phyloP scores from a whole-genome alignment of 2,888 invertebrate species.

The Resseliella maxima region DNA sequence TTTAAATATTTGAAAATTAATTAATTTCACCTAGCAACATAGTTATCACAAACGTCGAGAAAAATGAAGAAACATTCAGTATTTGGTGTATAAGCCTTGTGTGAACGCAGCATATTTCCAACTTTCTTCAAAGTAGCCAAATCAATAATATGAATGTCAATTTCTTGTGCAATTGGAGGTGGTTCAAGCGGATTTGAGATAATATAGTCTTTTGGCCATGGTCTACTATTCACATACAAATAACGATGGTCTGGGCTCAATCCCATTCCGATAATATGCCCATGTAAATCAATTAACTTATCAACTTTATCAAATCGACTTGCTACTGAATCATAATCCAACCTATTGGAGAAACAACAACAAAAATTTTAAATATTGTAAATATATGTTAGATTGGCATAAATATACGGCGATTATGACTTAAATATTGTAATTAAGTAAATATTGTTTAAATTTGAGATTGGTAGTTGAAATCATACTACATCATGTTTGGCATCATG shows the following conservation, averaged over 20 bases:
- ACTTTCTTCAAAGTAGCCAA: slow-evolving; percentile 79
- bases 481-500: too few relatives aligned
- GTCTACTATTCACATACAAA: slow-evolving; percentile 80
- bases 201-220: slow-evolving; percentile 72
- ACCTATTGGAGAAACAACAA: too few relatives aligned
- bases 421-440: too few relatives aligned
- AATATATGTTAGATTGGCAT: too few relatives aligned
- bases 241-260: slow-evolving; percentile 84
- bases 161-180: slow-evolving; percentile 87
- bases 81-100: slow-evolving; percentile 85
- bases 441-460: too few relatives aligned
- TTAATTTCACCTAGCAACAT: slow-evolving; percentile 78
- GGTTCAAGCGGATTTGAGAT: slow-evolving; percentile 80
- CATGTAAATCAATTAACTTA: slow-evolving; percentile 84
- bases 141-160: slow-evolving; percentile 88
- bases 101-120: slow-evolving; percentile 81
- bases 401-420: too few relatives aligned
- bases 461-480: too few relatives aligned
- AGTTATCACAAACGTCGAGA: slow-evolving; percentile 83
- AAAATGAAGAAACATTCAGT: slow-evolving; percentile 90
- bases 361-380: too few relatives aligned
- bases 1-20: background rate
- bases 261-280: slow-evolving; percentile 89
- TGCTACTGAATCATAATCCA: slow-evolving; percentile 76
- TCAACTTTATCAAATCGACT: slow-evolving; percentile 81